These are phyloP conservation scores for Bedellia somnulentella DNA, from an alignment of 2,888 invertebrate genomes.

Conservation along the genomic window DNA sequence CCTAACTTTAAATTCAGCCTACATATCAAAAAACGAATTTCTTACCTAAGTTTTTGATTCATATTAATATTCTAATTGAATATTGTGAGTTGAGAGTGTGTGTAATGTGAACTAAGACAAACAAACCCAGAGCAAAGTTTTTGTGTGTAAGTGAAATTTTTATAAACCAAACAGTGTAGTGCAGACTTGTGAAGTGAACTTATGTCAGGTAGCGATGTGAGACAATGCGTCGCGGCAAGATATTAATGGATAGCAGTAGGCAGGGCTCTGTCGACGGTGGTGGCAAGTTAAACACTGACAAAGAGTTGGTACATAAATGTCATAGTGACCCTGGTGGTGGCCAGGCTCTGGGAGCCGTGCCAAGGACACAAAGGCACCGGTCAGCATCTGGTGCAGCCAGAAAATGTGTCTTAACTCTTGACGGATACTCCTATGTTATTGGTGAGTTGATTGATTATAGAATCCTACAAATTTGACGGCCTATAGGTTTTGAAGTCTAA, in stretches of 20 bases:
- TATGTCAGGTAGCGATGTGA: conserved; percentile 34
- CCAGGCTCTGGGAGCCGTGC: conserved; percentile 35
- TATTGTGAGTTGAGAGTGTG: no score
- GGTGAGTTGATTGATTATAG: no score
- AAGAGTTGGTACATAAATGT: conserved; percentile 70
- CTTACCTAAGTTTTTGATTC: no score
- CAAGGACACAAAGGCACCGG: conserved; percentile 38
- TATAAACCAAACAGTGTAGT: no score
- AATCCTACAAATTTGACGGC: no score
- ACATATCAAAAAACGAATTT: no score
- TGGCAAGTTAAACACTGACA: conserved; percentile 37
- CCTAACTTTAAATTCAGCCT: no score
- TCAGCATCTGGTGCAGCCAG: conserved; percentile 63
- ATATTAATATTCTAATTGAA: no score
- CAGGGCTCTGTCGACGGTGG: conserved; percentile 52
- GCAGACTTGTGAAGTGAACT: conserved; percentile 36
- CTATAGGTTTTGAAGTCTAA: no score
- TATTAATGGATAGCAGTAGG: conserved; percentile 46
- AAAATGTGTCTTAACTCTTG: conserved; percentile 81
- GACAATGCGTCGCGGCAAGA: conserved; percentile 43
- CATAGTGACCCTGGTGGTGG: conserved; percentile 67
- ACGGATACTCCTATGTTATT: conserved; percentile 87
- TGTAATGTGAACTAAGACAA: no score
- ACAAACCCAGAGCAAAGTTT: no score
- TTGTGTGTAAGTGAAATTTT: no score